phyloP scores from a whole-genome alignment of 2,797 vertebrate genomes.

The Adelosebastes latens region DNA sequence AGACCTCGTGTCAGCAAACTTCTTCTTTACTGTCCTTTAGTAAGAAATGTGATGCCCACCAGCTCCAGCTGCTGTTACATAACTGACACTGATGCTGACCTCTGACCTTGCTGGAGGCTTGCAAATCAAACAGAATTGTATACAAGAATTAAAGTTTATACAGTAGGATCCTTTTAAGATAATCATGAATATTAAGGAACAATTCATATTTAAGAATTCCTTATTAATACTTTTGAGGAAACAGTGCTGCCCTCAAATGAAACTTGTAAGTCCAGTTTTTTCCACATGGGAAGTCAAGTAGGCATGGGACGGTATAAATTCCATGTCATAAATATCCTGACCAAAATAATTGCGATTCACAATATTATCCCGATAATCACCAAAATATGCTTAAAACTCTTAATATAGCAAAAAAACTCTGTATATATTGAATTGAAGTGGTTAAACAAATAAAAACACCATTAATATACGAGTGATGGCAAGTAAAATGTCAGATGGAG shows the following conservation, averaged over 20 bases:
- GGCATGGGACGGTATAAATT: too few relatives aligned
- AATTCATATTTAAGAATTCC: background rate
- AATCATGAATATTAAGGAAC: background rate
- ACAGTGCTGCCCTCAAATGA: background rate
- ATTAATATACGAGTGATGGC: background rate
- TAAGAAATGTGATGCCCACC: slow-evolving; percentile 3
- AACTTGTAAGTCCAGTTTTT: background rate
- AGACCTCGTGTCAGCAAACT: slow-evolving; percentile 13
- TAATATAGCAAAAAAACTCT: too few relatives aligned
- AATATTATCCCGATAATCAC: too few relatives aligned
- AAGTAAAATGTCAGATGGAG: background rate
- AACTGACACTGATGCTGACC: slow-evolving; percentile 11
- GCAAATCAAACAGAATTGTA: background rate
- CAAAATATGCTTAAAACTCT: too few relatives aligned
- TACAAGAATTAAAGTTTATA: background rate
- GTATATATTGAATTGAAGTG: background rate
- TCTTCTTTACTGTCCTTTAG: slow-evolving; percentile 28
- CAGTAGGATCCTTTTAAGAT: background rate
- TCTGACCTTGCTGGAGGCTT: slow-evolving; percentile 11
- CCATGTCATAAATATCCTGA: too few relatives aligned
- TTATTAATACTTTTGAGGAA: background rate
- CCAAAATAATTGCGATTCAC: too few relatives aligned
- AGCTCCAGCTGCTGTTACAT: slow-evolving; percentile 2
- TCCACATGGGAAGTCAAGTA: background rate
- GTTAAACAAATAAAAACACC: background rate